Conservation (phyloP, 2,113 vertebrate species). For the Scomber japonicus region DNA sequence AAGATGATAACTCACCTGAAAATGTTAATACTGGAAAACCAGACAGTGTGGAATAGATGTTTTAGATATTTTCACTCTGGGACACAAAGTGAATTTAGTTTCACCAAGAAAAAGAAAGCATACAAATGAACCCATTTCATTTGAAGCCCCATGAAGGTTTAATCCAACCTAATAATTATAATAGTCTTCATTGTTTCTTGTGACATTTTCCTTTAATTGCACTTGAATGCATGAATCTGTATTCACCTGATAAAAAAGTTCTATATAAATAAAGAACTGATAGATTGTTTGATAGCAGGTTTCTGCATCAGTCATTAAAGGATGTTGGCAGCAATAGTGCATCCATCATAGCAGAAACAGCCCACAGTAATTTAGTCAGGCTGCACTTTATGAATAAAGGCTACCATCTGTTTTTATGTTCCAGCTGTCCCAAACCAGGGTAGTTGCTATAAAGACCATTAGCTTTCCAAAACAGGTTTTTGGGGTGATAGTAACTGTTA, state of each 20-base stretch:
- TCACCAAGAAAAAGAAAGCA: too few species aligned
- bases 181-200: not conserved
- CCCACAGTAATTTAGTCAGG: conserved; percentile 20
- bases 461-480: conserved; percentile 26
- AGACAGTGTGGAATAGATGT: not conserved
- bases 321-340: not conserved
- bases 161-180: too few species aligned
- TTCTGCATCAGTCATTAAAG: conserved; percentile 5
- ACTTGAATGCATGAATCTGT: too few species aligned
- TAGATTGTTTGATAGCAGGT: conserved; percentile 12
- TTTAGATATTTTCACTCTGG: not conserved
- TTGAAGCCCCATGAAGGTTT: too few species aligned
- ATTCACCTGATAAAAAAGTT: too few species aligned
- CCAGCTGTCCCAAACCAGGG: conserved; percentile 31
- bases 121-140: too few species aligned
- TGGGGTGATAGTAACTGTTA: conserved; percentile 13
- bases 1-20: conserved; percentile 17
- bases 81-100: not conserved
- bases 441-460: conserved; percentile 29
- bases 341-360: conserved; percentile 6
- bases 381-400: conserved; percentile 34
- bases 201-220: not conserved
- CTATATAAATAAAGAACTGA: not conserved
- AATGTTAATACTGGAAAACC: not conserved
- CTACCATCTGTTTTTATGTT: conserved; percentile 48